Percentiles rank a stretch among this genome's conserved stretches.
These are phyloP conservation scores for Ethmia dodecea DNA, from an alignment of 2,888 invertebrate species.

Conservation along the genomic window DNA sequence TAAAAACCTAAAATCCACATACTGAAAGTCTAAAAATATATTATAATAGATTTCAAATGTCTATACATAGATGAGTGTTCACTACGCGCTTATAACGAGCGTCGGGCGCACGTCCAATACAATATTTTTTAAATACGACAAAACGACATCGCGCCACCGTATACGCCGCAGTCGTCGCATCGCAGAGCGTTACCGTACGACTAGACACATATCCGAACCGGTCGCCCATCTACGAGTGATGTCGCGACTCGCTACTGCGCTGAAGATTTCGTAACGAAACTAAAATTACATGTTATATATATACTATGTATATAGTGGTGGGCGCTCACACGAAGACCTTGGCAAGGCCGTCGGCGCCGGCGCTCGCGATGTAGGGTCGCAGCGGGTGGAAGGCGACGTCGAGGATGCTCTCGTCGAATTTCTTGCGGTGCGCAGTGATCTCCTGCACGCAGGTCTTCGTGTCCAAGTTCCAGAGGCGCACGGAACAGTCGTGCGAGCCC, in stretches of 20 bases:
- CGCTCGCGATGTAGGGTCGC: constrained; percentile 98
- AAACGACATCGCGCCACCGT: constrained; percentile 33
- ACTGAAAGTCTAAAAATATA: constrained; percentile 76
- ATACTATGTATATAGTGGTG: constrained; percentile 23
- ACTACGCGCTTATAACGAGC: constrained; percentile 58
- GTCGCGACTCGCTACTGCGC: constrained; percentile 36
- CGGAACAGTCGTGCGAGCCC: constrained; percentile 99
- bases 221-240: constrained; percentile 28
- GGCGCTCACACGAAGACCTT: constrained; percentile 94
- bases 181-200: constrained; percentile 35
- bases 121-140: constrained; percentile 57
- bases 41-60: constrained; percentile 75
- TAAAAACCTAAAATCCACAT: constrained; percentile 73
- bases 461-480: constrained; percentile 99
- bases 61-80: constrained; percentile 74
- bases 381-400: constrained; percentile 99
- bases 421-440: constrained; percentile 99
- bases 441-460: constrained; percentile 99
- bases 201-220: constrained; percentile 39
- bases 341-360: constrained; percentile 98
- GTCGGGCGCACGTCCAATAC: constrained; percentile 52
- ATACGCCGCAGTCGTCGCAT: constrained; percentile 31
- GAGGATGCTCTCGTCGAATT: constrained; percentile 99
- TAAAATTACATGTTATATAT: constrained; percentile 44
- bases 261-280: constrained; percentile 42